Evolutionary conservation across 1,140 invertebrate genomes (phyloP).

Genomic region (Drosophila teissieri): DNA sequence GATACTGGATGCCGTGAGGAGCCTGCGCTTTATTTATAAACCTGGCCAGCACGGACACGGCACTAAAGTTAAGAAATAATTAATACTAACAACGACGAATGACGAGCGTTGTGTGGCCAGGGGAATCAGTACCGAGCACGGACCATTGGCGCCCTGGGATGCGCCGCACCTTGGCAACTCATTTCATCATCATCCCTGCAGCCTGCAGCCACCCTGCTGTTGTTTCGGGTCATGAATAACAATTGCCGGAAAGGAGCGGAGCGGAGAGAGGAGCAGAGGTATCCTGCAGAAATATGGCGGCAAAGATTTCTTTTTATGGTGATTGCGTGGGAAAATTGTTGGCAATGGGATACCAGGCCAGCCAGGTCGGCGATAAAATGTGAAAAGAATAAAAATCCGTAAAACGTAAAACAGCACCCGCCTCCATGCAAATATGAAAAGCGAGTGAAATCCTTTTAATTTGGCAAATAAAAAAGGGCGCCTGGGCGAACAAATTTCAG

Average conservation of each 20-base stretch:
- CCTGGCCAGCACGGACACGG: conserved; percentile 12
- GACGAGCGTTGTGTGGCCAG: conserved; percentile 30
- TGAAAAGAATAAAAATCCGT: conserved; percentile 37
- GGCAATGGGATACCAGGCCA: conserved; percentile 9
- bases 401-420: conserved; percentile 33
- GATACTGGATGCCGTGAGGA: conserved; percentile 25
- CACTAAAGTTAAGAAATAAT: conserved; percentile 69
- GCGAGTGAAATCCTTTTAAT: conserved; percentile 80
- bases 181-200: conserved; percentile 8
- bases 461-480: conserved; percentile 71
- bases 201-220: conserved; percentile 7
- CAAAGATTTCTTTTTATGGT: conserved; percentile 74
- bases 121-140: conserved; percentile 6
- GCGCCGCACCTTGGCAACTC: conserved; percentile 20
- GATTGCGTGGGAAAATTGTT: conserved; percentile 68
- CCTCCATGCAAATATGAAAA: conserved; percentile 72
- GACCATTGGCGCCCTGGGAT: conserved; percentile 22
- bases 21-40: conserved; percentile 72
- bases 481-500: conserved; percentile 26
- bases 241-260: conserved; percentile 46
- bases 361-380: conserved; percentile 65
- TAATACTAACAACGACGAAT: conserved; percentile 67
- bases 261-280: not conserved
- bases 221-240: conserved; percentile 69
- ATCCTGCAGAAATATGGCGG: conserved; percentile 54